Evolutionary conservation across 2,888 invertebrate species (phyloP).

Genomic region (Molorchus minor): DNA sequence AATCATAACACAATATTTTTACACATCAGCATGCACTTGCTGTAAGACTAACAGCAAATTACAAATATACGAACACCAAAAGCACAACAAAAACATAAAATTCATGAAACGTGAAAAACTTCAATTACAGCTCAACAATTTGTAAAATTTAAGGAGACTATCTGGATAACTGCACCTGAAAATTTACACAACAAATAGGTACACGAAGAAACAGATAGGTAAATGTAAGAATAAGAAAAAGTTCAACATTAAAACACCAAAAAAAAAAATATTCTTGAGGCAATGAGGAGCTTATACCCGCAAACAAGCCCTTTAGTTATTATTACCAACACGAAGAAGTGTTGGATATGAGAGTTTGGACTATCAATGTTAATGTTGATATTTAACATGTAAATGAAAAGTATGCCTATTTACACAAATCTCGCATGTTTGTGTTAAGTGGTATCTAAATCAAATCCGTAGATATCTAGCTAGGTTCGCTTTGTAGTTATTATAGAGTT

Average conservation of each 20-base stretch:
- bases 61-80: constrained; percentile 24
- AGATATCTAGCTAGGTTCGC: too few relatives aligned
- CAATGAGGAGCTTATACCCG: constrained; percentile 54
- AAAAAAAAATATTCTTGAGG: constrained; percentile 58
- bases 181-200: constrained; percentile 27
- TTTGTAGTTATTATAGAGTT: too few relatives aligned
- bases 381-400: neutral
- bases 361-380: neutral
- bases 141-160: constrained; percentile 32
- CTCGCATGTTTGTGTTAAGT: too few relatives aligned
- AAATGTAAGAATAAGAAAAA: constrained; percentile 15
- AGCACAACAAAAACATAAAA: constrained; percentile 17
- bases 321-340: neutral
- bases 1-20: constrained; percentile 23
- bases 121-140: constrained; percentile 55
- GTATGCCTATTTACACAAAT: too few relatives aligned
- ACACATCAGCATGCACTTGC: constrained; percentile 30
- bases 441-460: too few relatives aligned
- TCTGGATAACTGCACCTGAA: constrained; percentile 49
- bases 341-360: neutral
- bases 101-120: constrained; percentile 48
- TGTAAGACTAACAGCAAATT: constrained; percentile 24
- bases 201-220: constrained; percentile 3
- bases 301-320: constrained; percentile 53
- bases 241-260: constrained; percentile 33